phyloP scores from a whole-genome alignment of 2,113 vertebrate species.

The Hippopotamus amphibius region DNA sequence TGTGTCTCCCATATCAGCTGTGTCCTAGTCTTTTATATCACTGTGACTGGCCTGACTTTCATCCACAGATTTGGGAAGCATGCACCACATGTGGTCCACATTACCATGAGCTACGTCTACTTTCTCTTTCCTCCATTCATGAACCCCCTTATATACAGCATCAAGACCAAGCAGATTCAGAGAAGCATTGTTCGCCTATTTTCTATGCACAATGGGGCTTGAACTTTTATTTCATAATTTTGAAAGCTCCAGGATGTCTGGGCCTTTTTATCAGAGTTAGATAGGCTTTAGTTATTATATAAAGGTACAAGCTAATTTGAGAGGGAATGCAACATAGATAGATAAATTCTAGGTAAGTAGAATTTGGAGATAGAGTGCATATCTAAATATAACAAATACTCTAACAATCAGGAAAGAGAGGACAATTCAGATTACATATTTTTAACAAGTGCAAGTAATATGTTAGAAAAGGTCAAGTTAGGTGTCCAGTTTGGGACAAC shows the following conservation, averaged over 20 bases:
- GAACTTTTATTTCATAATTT: not conserved
- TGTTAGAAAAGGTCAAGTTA: not conserved
- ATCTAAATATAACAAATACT: not conserved
- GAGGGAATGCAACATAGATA: not conserved
- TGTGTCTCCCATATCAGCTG: slow-evolving; percentile 63
- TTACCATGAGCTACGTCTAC: slow-evolving; percentile 66
- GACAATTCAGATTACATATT: not conserved
- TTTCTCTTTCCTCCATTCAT: slow-evolving; percentile 75
- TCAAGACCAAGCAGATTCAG: slow-evolving; percentile 73
- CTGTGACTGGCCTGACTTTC: slow-evolving; percentile 65
- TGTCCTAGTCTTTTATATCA: slow-evolving; percentile 67
- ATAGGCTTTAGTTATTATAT: not conserved
- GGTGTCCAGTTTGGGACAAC: not conserved
- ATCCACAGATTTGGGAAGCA: slow-evolving; percentile 69
- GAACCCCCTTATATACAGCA: slow-evolving; percentile 76
- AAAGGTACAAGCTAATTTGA: not conserved
- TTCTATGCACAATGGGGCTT: not conserved
- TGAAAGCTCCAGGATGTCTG: not conserved
- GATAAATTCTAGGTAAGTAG: not conserved
- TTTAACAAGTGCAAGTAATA: not conserved
- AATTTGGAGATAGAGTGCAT: not conserved
- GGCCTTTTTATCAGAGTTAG: not conserved
- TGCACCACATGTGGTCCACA: slow-evolving; percentile 11
- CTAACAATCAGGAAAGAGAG: not conserved
- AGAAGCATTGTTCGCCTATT: not conserved